These are phyloP conservation scores for Caenorhabditis imperialis DNA, from an alignment of 2,888 invertebrate species.

Conservation along the genomic window DNA sequence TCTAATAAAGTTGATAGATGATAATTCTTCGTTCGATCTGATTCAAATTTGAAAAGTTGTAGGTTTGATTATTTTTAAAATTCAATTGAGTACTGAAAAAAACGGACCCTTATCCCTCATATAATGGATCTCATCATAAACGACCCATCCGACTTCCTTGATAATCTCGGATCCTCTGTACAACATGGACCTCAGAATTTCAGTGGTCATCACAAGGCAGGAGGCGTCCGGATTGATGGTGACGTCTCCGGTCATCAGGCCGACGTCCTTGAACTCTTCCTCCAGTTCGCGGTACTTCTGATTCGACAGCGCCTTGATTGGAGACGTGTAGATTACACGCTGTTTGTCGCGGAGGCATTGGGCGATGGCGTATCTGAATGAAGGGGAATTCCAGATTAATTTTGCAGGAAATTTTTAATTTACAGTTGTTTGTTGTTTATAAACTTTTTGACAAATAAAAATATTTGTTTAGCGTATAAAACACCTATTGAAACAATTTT, in stretches of 20 bases:
- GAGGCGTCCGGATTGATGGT: constrained; percentile 98
- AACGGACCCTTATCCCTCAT: constrained; percentile 96
- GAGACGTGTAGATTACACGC: constrained; percentile 98
- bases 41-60: too few species aligned
- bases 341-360: constrained; percentile 93
- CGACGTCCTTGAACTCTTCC: constrained; percentile 89
- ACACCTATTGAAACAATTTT: too few species aligned
- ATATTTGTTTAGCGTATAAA: too few species aligned
- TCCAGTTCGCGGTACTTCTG: constrained; percentile 98
- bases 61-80: background rate
- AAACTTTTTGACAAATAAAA: too few species aligned
- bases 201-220: constrained; percentile 99
- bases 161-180: constrained; percentile 98
- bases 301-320: constrained; percentile 98
- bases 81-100: too few species aligned
- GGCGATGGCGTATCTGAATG: constrained; percentile 88
- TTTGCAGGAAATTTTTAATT: too few species aligned
- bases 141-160: constrained; percentile 99
- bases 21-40: too few species aligned
- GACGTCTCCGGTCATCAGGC: constrained; percentile 95
- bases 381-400: too few species aligned
- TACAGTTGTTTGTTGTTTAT: too few species aligned
- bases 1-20: too few species aligned
- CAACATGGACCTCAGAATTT: constrained; percentile 98
- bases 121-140: constrained; percentile 99